These are phyloP conservation scores for Xestia ashworthii DNA, from an alignment of 2,888 invertebrate species.

Conservation along the genomic window DNA sequence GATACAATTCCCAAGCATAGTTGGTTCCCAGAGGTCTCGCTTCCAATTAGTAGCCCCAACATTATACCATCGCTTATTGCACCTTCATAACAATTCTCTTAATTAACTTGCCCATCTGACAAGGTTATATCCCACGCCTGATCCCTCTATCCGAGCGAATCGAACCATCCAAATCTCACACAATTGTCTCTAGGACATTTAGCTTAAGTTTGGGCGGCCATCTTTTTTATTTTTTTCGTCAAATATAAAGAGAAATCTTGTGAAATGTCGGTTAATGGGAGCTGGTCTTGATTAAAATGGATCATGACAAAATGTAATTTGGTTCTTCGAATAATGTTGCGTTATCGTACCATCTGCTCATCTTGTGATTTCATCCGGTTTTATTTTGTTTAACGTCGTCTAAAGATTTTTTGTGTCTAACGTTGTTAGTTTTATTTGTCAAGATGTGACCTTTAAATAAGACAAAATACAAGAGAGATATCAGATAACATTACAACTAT, in stretches of 20 bases:
- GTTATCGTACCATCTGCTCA: conserved; percentile 35
- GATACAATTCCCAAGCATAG: conserved; percentile 17
- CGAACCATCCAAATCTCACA: conserved; percentile 50
- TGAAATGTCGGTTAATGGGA: conserved; percentile 65
- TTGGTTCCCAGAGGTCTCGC: conserved; percentile 21
- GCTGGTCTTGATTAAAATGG: conserved; percentile 71
- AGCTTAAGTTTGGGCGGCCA: conserved; percentile 29
- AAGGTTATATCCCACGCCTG: conserved; percentile 29
- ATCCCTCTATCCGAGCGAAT: conserved; percentile 41
- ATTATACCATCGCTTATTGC: conserved; percentile 37
- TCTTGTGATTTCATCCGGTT: conserved; percentile 4
- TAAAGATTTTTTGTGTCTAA: background rate
- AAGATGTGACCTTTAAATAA: background rate
- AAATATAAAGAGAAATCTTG: conserved; percentile 66
- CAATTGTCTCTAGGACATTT: conserved; percentile 52
- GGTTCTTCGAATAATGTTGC: conserved; percentile 65
- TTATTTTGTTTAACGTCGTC: conserved; percentile 15
- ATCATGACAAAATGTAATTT: conserved; percentile 69
- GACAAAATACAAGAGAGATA: background rate
- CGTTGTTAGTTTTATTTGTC: background rate
- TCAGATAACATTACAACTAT: too few relatives aligned
- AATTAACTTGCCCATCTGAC: conserved; percentile 50
- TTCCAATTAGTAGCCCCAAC: conserved; percentile 48
- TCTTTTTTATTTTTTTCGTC: conserved; percentile 65
- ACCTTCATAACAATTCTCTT: conserved; percentile 48